phyloP scores from a whole-genome alignment of 2,113 vertebrate genomes.

The Caranx melampygus region DNA sequence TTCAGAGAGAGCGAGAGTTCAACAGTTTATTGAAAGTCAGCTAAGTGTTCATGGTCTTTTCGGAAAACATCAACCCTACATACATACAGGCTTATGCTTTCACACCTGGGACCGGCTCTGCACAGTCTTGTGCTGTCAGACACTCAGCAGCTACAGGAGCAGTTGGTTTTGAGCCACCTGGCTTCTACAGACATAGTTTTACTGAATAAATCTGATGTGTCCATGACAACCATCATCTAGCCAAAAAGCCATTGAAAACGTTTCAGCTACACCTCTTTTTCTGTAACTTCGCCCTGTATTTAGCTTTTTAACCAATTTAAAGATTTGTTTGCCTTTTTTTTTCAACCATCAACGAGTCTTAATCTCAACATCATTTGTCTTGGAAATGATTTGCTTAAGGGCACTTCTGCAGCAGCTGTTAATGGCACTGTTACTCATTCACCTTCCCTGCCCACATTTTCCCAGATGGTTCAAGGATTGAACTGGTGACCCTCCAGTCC shows the following conservation, averaged over 20 bases:
- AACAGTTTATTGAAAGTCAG: conserved; percentile 35
- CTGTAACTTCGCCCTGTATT: neutral
- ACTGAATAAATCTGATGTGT: conserved; percentile 2
- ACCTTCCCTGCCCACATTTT: conserved; percentile 23
- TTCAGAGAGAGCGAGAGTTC: neutral
- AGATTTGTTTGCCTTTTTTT: neutral
- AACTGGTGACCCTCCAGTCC: conserved; percentile 8
- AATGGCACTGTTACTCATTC: conserved; percentile 39
- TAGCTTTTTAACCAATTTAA: neutral
- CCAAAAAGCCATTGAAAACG: neutral
- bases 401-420: conserved; percentile 28
- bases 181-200: conserved; percentile 10
- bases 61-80: conserved; percentile 21
- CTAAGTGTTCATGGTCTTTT: conserved; percentile 5
- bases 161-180: conserved; percentile 41
- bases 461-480: conserved; percentile 22
- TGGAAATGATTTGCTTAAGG: neutral
- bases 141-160: conserved; percentile 2
- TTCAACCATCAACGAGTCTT: neutral
- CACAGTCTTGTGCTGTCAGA: conserved; percentile 8
- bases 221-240: neutral
- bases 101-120: conserved; percentile 31
- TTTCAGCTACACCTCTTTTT: neutral
- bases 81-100: conserved; percentile 12
- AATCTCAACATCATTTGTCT: neutral